Base-by-base conservation (phyloP, 2,888 invertebrate genomes). In the Boloria euphrosyne region DNA sequence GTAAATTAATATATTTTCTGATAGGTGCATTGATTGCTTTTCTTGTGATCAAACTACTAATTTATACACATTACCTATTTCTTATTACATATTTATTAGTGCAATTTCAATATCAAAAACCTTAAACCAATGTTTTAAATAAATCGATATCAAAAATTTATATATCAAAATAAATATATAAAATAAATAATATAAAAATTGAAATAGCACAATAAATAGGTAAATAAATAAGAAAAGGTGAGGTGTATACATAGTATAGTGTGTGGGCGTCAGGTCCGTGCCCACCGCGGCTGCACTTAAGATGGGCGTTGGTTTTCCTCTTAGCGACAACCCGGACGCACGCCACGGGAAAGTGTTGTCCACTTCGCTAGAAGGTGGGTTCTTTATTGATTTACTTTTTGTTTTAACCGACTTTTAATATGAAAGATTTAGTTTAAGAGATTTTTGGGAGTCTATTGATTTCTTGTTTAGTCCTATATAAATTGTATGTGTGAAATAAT, bases 281-380 rank as follows among this genome's bases (percentile, higher is more conserved):
- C 96, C 96, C 65, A 96, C 96, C 61, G 96, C 96, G 73, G 96
- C 96, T 60, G 96, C 96, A 66, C 92, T 96, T 73, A 97, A 97
- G 93, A 96, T 96, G 96, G 96, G 96, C 73, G 96, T 96, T 74
- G 96, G 96, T 71, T 96, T 96, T 92, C 96, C 96, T 74, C 91
- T 96, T 79, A 94, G 94, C 79, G 95, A 95, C 87, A 93, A 95
- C 75, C 94, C 95, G 66, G 95, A 95, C 90, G 95, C 95, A 76
- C 95, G 95, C 85, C 94, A 94, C 72, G 95, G 95, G 73, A 94
- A 96, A 79, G 93, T 94, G 50, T 80, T 94, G 66, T 95, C 94
- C 71, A 95, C 94, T 13, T 91, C 93, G 14, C 80, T 90, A 71
- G 93, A 93, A 93, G 94, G 94, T 94, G 79, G 81, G 76, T 80